Base-by-base conservation (phyloP, 53 echinoderm and acorn worm species). In the Pentamera pediparva region DNA sequence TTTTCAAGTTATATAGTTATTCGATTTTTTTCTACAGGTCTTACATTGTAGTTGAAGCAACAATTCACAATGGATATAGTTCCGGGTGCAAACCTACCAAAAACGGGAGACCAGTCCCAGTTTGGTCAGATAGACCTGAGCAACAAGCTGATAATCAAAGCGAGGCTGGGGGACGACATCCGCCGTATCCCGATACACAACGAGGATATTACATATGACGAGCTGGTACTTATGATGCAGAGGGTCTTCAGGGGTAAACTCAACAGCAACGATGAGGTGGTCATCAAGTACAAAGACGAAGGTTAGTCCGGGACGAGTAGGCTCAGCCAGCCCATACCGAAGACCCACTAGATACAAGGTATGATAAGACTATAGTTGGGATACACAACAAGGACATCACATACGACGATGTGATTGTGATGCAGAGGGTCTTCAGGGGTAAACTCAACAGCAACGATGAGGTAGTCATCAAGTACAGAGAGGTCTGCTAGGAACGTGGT, bases 141-240 rank as follows among this genome's bases (percentile, higher is more conserved):
- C 52, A 98, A 98, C 86, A 98, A 98, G 75, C 86, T 98, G 31
- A 98, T 98, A 62, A 98, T 98, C 86, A 98, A 98, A 34, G 98
- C 88, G 2, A 91, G 91, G 59, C 88, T 98, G 0, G 98, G 98
- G 1, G 98, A 98, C 36, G 98, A 98, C 59, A 98, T 98, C 75
- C 74, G 98, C 6, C 77, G 98, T 24, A 91, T 98, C 32, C 98
- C 98, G 17, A 91, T 91, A 27, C 91, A 88, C 65, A 98, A 91
- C 71, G 91, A 98, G 61, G 98, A 91, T 55, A 88, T 98, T 20
- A 98, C 98, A 0, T 91, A 91, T 54, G 91, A 91, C 73, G 91
- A 98, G 50, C 69, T 98, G 29, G 86, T 98, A 12, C 81, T 98
- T 28, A 98, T 98, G 98, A 98, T 98, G 98, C 98, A 98, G 81